Base-by-base conservation (phyloP, 2,113 vertebrate genomes). In the Dicentrarchus labrax region DNA sequence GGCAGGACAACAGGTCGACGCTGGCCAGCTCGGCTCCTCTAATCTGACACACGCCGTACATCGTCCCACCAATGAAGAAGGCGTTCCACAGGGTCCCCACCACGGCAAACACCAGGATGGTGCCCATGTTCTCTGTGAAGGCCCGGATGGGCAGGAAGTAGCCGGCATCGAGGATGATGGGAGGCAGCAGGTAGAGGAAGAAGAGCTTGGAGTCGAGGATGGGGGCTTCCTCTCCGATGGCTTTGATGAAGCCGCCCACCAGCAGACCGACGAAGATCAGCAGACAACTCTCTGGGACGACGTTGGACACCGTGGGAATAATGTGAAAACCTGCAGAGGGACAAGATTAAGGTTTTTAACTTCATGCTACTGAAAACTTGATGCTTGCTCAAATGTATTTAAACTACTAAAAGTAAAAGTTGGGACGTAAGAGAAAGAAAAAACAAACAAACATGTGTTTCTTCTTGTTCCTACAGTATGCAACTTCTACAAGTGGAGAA, bases 141-240 rank as follows among this genome's bases (percentile, higher is more conserved):
- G 96, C 90, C 36, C 97, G 94, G 76, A 98, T 91, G 0, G 98
- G 98, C 76, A 99, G 95, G 95, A 99, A 99, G 91, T 98, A 99
- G 89, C 98, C 98, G 0, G 98, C 98, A 0, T 99, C 98, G 90
- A 99, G 95, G 92, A 99, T 99, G 94, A 99, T 99, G 92, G 98
- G 98, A 0, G 98, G 98, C 48, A 99, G 96, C 50, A 99, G 96
- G 94, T 97, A 99, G 72, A 98, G 95, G 95, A 99, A 99, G 94
- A 99, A 99, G 89, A 98, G 93, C 0, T 97, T 78, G 0, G 96
- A 95, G 74, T 96, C 94, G 50, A 99, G 95, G 61, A 97, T 91
- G 4, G 97, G 98, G 1, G 97, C 96, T 0, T 84, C 90, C 82
- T 96, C 95, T 0, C 96, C 95, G 60, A 97, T 93, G 0, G 96